Evolutionary conservation across 2,113 vertebrate species (phyloP), one percentile per base, ranked within the genome.

Genomic region (Burhinus bistriatus): DNA sequence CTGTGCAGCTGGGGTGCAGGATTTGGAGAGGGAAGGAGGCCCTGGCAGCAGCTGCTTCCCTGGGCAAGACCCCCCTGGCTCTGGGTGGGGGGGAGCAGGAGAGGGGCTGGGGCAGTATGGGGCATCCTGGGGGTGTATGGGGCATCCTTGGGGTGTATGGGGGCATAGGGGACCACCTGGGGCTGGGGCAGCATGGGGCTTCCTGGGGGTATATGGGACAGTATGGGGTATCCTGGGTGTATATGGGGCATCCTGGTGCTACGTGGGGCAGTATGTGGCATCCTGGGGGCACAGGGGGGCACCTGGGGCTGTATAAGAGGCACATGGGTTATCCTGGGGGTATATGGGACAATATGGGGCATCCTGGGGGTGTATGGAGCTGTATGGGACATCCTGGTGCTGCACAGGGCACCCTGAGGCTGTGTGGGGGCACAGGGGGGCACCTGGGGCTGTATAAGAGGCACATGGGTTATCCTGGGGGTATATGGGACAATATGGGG

Each of bases 21-120:
- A 9, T 51, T 25, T n/a, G 55, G 66, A 47, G 15, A 30, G 17
- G 38, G 32, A 14, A 8, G 45, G 52, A 45, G 34, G 42, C 10
- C 22, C 47, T 2, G 0, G 58, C 1, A 2, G 36, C 11, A 18
- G 44, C 12, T 55, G 27, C 27, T 61, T 47, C 38, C 27, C 40
- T 51, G 45, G n/a, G 6, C 30, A 27, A 15, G 38, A 38, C 15
- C 18, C 2, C 23, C 7, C 52, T 2, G 12, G 21, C 12, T 8
- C 23, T 4, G 49, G 19, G 47, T 5, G 3, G 7, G 5, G 21
- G 15, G 17, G 5, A 34, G 16, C 10, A 20, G 61, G 22, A 61
- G 32, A 17, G 38, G 19, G 40, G 25, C 9, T 19, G 44, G 52
- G 25, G 16, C 4, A 14, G 18, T 16, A 21, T 7, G 27, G 40